Conservation (phyloP, 2,113 vertebrate genomes). For the Istiophorus platypterus region DNA sequence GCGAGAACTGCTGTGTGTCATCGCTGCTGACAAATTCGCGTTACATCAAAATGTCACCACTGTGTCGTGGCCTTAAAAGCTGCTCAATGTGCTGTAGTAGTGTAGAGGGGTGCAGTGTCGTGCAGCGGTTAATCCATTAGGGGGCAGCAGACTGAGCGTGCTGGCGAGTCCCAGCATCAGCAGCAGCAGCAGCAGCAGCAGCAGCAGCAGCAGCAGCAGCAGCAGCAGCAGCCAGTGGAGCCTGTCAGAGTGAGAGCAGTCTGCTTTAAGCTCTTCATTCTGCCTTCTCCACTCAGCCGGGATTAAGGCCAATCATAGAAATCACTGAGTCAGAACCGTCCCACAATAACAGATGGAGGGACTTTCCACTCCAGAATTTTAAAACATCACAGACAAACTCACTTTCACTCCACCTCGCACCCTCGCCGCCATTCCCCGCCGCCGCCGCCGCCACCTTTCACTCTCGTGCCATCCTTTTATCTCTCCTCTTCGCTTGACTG, state of each 20-base stretch:
- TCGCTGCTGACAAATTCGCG: slow-evolving; percentile 10
- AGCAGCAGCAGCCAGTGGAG: slow-evolving; percentile 72
- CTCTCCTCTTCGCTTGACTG: slow-evolving; percentile 49
- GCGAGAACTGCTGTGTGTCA: slow-evolving; percentile 5
- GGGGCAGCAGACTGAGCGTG: slow-evolving; percentile 68
- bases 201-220: slow-evolving; percentile 39
- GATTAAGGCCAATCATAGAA: slow-evolving; percentile 84
- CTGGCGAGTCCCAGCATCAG: slow-evolving; percentile 32
- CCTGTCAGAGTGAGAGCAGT: slow-evolving; percentile 81
- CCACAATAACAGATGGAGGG: slow-evolving; percentile 81
- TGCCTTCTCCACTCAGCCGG: slow-evolving; percentile 70
- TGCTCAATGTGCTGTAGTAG: slow-evolving; percentile 16
- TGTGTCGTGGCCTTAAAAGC: slow-evolving; percentile 19
- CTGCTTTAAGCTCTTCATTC: slow-evolving; percentile 85
- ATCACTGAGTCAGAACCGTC: slow-evolving; percentile 79
- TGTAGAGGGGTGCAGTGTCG: slow-evolving; percentile 49
- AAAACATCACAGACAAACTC: slow-evolving; percentile 80
- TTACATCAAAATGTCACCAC: slow-evolving; percentile 26
- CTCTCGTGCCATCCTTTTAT: slow-evolving; percentile 65
- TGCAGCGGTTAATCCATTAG: slow-evolving; percentile 69
- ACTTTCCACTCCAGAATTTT: slow-evolving; percentile 79
- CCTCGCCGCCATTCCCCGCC: slow-evolving; percentile 29
- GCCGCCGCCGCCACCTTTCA: slow-evolving; percentile 44
- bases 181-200: slow-evolving; percentile 32
- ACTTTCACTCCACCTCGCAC: slow-evolving; percentile 55